These are phyloP conservation scores for Tenthredo distinguenda DNA, from an alignment of 2,888 invertebrate genomes.

Conservation along the genomic window DNA sequence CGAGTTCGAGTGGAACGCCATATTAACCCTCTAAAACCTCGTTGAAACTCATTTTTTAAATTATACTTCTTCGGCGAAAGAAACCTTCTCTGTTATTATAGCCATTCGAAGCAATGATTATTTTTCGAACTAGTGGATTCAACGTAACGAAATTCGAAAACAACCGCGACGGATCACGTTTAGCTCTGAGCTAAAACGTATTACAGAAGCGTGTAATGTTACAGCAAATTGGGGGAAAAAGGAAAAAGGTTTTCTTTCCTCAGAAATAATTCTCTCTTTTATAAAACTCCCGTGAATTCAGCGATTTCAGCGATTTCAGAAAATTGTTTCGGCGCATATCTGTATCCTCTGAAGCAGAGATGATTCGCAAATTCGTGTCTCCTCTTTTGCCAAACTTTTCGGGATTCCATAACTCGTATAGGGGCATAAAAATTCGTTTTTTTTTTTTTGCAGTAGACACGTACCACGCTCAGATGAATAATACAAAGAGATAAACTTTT, in stretches of 20 bases:
- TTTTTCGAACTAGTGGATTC: neutral
- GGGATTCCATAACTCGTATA: neutral
- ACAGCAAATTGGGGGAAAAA: neutral
- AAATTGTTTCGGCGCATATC: neutral
- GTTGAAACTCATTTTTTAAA: neutral
- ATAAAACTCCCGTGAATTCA: neutral
- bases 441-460: neutral
- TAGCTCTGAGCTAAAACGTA: too few species aligned
- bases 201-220: too few species aligned
- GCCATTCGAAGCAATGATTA: neutral
- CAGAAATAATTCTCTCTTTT: neutral
- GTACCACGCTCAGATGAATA: neutral
- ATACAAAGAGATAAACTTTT: neutral
- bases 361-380: neutral
- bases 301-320: neutral
- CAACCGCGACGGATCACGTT: neutral
- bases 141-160: neutral
- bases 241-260: neutral
- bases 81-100: neutral
- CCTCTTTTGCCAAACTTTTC: neutral
- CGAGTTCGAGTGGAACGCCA: neutral
- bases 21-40: slow-evolving; percentile 2
- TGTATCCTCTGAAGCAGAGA: neutral
- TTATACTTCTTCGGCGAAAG: neutral
- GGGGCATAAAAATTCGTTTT: neutral